Base-by-base conservation (phyloP, 2,797 vertebrate genomes). In the Vireo griseus region DNA sequence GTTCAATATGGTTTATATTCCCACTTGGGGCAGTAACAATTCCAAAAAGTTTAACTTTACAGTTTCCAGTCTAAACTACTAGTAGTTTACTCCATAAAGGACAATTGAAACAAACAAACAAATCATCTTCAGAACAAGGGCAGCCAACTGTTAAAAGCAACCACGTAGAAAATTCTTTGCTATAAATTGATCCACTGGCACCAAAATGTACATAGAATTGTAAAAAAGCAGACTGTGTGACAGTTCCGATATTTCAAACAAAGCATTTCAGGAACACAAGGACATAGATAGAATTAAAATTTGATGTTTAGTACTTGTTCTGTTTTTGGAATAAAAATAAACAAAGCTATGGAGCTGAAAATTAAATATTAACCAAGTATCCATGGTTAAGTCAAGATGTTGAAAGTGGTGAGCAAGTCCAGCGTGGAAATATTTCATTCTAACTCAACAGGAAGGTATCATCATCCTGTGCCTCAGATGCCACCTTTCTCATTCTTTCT, bases 1-100 rank as follows among this genome's bases (percentile, higher is more conserved):
- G 96, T 97, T 97, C 97, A 97, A 97, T 98, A 97, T 97, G 93
- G 91, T 98, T 98, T 98, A 98, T 96, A 97, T 96, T 97, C 94
- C 97, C 97, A 97, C 95, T 98, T 94, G 94, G 97, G 72, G 86
- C 88, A 97, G 95, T 97, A 97, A 97, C 2, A 47, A 97, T 95
- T 97, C 95, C 95, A 97, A 97, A 96, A 97, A 97, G 92, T 97
- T 96, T 96, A 97, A 96, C 87, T 97, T 97, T 95, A 97, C 74
- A 93, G 90, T 97, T 97, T 97, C 96, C 93, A 97, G 86, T 85
- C 95, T 92, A 96, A 97, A 97, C 87, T 93, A 95, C 94, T 92
- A 96, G 95, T 85, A 96, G 94, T 90, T 94, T 97, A 92, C 79
- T 85, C 74, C 62, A 89, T 92, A 97, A 95, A 97, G 65, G 86